phyloP scores from a whole-genome alignment of 2,888 invertebrate genomes.

The Perdita meconis region DNA sequence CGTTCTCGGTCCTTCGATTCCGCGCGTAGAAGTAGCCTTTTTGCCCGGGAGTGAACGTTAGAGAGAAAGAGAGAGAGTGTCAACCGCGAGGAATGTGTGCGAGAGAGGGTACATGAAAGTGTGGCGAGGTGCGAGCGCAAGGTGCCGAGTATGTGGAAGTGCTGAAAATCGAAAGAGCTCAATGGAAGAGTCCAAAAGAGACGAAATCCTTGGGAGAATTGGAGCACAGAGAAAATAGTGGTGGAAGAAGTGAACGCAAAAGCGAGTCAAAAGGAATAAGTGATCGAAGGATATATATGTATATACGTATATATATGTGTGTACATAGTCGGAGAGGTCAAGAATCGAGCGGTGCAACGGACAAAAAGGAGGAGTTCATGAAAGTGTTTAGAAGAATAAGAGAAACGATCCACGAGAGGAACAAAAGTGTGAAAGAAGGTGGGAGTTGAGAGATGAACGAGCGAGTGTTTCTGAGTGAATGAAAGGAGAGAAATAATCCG shows the following conservation, averaged over 20 bases:
- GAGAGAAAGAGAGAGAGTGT: not conserved
- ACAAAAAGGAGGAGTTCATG: not conserved
- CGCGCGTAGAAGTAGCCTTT: constrained; percentile 3
- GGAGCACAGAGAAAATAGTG: not conserved
- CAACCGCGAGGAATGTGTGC: not conserved
- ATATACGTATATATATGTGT: no score
- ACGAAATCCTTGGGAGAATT: not conserved
- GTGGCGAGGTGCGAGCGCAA: not conserved
- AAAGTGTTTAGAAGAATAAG: constrained; percentile 7
- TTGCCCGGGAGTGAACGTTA: constrained; percentile 2
- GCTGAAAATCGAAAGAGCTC: not conserved
- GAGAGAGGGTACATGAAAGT: not conserved
- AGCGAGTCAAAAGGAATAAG: constrained; percentile 4
- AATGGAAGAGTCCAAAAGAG: constrained; percentile 21
- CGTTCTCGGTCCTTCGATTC: not conserved
- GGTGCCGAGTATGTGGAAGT: not conserved
- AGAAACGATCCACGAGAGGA: constrained; percentile 9
- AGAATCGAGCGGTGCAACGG: not conserved
- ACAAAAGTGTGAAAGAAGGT: constrained; percentile 1
- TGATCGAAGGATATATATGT: not conserved
- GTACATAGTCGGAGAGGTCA: not conserved
- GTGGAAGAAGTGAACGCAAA: not conserved
- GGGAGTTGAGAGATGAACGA: constrained; percentile 5
- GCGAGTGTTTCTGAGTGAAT: constrained; percentile 7
- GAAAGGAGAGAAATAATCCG: constrained; percentile 20